Evolutionary conservation across 2,888 invertebrate genomes (phyloP), one percentile per base, ranked within the genome.

Genomic region (Brenthis hecate): DNA sequence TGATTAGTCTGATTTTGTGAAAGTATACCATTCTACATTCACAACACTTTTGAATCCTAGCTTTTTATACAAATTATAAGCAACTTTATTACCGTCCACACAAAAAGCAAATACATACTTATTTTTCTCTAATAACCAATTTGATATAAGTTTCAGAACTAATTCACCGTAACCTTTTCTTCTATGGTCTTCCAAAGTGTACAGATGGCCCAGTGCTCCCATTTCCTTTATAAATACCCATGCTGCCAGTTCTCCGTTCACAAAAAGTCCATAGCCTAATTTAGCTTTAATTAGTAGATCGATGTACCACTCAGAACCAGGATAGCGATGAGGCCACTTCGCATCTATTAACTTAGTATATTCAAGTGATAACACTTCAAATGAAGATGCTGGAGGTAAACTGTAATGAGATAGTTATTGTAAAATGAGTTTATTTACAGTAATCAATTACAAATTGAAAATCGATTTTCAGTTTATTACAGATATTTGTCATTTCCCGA

Each of bases 151-250:
- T 72, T 86, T 88, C 1, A 85, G 48, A 0, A 86, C 70, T 28
- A 85, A 55, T 60, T 82, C 82, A 0, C 80, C 88, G 56, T 85
- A 88, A 0, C 88, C 88, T 67, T 83, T 84, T 19, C 79, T 79
- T 69, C 89, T 85, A 3, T 87, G 77, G 2, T 78, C 74, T 70
- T 85, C 81, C 28, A 86, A 16, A 0, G 86, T 87, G 54, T 80
- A 88, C 13, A 88, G 70, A 68, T 89, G 88, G 0, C 81, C 75
- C 0, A 88, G 73, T 2, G 81, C 78, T 1, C 89, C 89, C 56
- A 74, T 77, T 76, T 88, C 86, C 32, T 82, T 85, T 11, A 87
- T 72, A 13, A 83, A 77, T 0, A 81, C 77, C 87, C 88, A 89
- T 1, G 84, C 75, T 8, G 84, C 62, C 4, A 86, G 73, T 2